Evolutionary conservation across 2,113 vertebrate species (phyloP).

Genomic region (Aviceda subcristata): DNA sequence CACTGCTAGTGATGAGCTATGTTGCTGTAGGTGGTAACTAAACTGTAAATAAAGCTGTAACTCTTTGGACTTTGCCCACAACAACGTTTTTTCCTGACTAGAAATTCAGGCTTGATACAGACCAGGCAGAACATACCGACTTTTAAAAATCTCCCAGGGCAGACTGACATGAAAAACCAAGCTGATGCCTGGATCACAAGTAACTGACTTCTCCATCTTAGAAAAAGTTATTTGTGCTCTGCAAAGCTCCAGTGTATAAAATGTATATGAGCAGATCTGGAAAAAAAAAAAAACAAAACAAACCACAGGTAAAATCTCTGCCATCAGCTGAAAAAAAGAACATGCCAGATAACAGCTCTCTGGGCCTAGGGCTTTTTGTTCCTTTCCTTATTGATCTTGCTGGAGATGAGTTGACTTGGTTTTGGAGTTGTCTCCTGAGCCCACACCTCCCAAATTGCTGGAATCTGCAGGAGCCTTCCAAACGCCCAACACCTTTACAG

Average conservation of each 20-base stretch:
- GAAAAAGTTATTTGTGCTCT: neutral
- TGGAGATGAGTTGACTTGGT: neutral
- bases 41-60: constrained; percentile 50
- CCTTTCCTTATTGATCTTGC: neutral
- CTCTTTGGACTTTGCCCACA: neutral
- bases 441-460: neutral
- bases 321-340: neutral
- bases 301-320: neutral
- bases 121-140: constrained; percentile 1
- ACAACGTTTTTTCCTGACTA: neutral
- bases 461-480: neutral
- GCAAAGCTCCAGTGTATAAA: neutral
- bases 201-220: neutral
- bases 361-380: neutral
- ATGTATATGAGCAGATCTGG: neutral
- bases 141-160: neutral
- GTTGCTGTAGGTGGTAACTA: constrained; percentile 8
- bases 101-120: neutral
- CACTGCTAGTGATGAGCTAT: neutral
- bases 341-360: neutral
- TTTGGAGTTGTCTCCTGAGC: neutral
- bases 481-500: neutral
- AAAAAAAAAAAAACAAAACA: neutral
- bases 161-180: constrained; percentile 26
- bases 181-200: neutral